A percentile compares a stretch with the other conserved stretches of the same genome.
phyloP scores from a whole-genome alignment of 2,888 invertebrate genomes.

The Hyppa rectilinea region DNA sequence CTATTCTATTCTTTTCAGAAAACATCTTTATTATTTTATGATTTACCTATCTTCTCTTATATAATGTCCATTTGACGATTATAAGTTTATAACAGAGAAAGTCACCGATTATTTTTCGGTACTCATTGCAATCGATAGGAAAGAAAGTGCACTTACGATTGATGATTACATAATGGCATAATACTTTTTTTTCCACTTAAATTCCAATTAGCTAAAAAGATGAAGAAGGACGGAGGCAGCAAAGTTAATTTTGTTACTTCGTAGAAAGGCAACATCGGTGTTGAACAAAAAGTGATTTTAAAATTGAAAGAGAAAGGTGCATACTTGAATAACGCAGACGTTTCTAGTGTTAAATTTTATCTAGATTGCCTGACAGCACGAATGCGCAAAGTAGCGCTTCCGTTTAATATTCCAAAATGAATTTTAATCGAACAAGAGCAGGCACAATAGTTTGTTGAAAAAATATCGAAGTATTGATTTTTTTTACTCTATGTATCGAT shows the following conservation, averaged over 20 bases:
- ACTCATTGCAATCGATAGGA: slow-evolving; percentile 71
- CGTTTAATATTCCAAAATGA: slow-evolving; percentile 35
- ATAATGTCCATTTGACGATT: slow-evolving; percentile 22
- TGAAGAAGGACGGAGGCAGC: background rate
- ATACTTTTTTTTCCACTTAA: slow-evolving; percentile 19
- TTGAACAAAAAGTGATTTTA: slow-evolving; percentile 11
- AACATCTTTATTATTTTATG: background rate
- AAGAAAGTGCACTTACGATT: slow-evolving; percentile 73
- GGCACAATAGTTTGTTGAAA: background rate
- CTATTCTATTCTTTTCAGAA: background rate
- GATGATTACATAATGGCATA: slow-evolving; percentile 38
- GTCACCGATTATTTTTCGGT: slow-evolving; percentile 69
- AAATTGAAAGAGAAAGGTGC: background rate
- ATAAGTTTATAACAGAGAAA: slow-evolving; percentile 41
- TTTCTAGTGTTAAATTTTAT: slow-evolving; percentile 10
- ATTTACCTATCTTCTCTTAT: background rate
- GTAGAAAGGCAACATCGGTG: slow-evolving; percentile 16
- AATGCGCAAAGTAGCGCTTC: slow-evolving; percentile 11
- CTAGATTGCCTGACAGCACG: slow-evolving; percentile 37
- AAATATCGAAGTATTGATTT: background rate
- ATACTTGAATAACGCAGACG: slow-evolving; percentile 13
- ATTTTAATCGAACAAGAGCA: slow-evolving; percentile 25
- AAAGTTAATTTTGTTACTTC: slow-evolving; percentile 19
- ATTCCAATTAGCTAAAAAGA: background rate
- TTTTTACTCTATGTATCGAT: background rate